Evolutionary conservation across 2,888 invertebrate species (phyloP).

Genomic region (Cylloceria caligata): DNA sequence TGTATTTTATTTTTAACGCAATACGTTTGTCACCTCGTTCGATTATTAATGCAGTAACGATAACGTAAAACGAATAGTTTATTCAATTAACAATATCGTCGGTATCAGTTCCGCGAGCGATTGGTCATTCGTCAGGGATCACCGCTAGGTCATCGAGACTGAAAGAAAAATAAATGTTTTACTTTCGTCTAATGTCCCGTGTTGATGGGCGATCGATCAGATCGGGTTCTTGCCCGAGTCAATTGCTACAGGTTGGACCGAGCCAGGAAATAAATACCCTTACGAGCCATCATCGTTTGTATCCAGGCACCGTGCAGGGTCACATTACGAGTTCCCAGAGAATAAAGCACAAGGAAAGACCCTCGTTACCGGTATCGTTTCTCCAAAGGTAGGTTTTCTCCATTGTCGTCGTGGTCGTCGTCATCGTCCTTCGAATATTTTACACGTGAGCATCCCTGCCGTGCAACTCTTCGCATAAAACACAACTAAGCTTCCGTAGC

Average conservation of each 20-base stretch:
- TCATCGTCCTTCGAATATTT: constrained; percentile 9
- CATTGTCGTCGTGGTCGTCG: constrained; percentile 26
- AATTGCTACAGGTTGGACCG: constrained; percentile 91
- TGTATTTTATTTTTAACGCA: constrained; percentile 37
- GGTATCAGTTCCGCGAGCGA: constrained; percentile 12
- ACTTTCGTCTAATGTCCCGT: constrained; percentile 52
- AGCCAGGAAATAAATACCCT: constrained; percentile 85
- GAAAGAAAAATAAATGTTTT: constrained; percentile 27
- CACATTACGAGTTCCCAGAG: constrained; percentile 86
- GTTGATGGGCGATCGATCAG: constrained; percentile 84
- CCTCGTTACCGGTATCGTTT: constrained; percentile 83
- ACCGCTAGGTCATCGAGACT: constrained; percentile 11
- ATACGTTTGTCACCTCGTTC: neutral
- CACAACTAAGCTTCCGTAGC: constrained; percentile 27
- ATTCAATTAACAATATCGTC: constrained; percentile 16
- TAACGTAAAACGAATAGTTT: neutral
- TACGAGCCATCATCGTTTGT: constrained; percentile 81
- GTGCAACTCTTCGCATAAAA: constrained; percentile 26
- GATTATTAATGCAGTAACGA: constrained; percentile 8
- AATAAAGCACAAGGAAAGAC: constrained; percentile 88
- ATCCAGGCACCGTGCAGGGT: constrained; percentile 84
- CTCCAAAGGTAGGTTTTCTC: constrained; percentile 84
- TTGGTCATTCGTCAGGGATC: constrained; percentile 33
- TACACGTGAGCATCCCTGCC: neutral
- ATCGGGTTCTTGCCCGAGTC: constrained; percentile 97